These are phyloP conservation scores for Oceanodroma leucorhoa DNA, from an alignment of 2,797 vertebrate species.

Conservation along the genomic window DNA sequence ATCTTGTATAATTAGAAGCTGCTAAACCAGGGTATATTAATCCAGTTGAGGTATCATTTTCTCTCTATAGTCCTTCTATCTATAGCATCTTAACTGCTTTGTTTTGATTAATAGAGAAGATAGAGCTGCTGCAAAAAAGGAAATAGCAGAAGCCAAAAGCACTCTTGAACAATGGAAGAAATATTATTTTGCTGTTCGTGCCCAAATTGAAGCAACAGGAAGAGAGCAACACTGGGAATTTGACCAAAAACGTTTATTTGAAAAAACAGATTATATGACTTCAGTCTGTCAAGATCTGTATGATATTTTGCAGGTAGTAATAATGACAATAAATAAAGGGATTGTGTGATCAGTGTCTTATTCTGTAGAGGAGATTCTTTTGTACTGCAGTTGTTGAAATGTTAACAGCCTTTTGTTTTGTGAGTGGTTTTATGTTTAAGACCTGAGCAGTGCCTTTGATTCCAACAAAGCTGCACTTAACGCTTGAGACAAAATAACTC, in stretches of 20 bases:
- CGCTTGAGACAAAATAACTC: not conserved
- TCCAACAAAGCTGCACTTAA: not conserved
- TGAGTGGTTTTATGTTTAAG: not conserved
- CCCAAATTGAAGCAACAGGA: conserved; percentile 86
- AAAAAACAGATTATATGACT: conserved; percentile 90
- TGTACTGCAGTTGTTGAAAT: not conserved
- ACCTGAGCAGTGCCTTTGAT: not conserved
- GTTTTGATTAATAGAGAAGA: conserved; percentile 77
- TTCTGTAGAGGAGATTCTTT: not conserved
- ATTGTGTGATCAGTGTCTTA: not conserved
- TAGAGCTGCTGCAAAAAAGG: conserved; percentile 77
- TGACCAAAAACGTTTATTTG: conserved; percentile 88
- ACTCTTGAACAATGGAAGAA: conserved; percentile 87
- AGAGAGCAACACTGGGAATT: conserved; percentile 91
- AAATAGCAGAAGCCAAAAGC: conserved; percentile 78
- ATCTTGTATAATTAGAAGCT: not conserved
- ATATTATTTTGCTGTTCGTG: conserved; percentile 85
- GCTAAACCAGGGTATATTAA: not conserved
- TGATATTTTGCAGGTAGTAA: conserved; percentile 83
- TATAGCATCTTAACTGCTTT: not conserved
- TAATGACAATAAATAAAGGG: not conserved
- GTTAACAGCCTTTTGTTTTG: not conserved
- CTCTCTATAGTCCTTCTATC: not conserved
- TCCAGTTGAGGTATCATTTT: not conserved
- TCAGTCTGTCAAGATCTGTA: conserved; percentile 87